phyloP scores from a whole-genome alignment of 53 echinoderm and acorn worm species.

The Henricia sp. region DNA sequence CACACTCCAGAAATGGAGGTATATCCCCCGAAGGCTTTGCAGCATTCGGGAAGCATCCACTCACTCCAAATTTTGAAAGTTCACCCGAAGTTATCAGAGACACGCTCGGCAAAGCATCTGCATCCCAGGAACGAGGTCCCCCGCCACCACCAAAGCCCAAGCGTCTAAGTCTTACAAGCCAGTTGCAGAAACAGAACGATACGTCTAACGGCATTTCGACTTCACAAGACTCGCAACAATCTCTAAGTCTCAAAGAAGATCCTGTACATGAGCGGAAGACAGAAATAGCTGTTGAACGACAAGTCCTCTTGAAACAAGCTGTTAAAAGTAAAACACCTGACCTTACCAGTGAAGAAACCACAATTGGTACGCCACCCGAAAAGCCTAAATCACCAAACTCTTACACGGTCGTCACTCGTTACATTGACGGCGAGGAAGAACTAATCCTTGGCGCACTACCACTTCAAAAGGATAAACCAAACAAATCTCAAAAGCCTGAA shows the following conservation, averaged over 20 bases:
- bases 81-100: constrained; percentile 36
- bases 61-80: neutral
- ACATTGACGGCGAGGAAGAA: constrained; percentile 69
- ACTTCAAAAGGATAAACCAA: constrained; percentile 13
- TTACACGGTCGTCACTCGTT: constrained; percentile 50
- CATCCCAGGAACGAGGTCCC: neutral
- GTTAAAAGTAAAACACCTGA: neutral
- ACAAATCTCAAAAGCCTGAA: too few species aligned
- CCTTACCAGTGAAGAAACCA: neutral
- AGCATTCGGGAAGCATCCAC: neutral
- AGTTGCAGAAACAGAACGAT: constrained; percentile 55
- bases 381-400: neutral
- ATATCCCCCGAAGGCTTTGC: constrained; percentile 23
- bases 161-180: constrained; percentile 51
- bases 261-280: constrained; percentile 44
- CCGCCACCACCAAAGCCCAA: constrained; percentile 53
- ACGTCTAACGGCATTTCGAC: neutral
- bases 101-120: neutral
- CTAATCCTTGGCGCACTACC: constrained; percentile 67
- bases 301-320: constrained; percentile 56
- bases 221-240: neutral
- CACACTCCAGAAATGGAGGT: neutral
- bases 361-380: neutral
- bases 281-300: constrained; percentile 56
- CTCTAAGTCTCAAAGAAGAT: neutral